phyloP scores from a whole-genome alignment of 2,797 vertebrate species.

The Erethizon dorsatum region DNA sequence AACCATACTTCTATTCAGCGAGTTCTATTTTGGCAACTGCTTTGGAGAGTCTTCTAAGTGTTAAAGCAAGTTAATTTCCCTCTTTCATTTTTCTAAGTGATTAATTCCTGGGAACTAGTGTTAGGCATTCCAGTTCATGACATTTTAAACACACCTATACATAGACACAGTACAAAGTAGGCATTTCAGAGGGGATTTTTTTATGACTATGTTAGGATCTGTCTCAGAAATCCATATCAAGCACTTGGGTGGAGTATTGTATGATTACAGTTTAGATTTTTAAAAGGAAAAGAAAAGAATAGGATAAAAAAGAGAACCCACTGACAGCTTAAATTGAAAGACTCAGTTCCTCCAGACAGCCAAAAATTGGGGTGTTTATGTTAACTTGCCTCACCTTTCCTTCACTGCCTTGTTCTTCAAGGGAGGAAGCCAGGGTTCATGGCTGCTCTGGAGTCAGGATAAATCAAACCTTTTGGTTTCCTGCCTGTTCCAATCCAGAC shows the following conservation, averaged over 20 bases:
- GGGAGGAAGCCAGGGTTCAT: conserved; percentile 30
- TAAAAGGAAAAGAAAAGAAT: conserved; percentile 62
- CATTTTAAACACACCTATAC: conserved; percentile 85
- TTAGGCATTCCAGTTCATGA: conserved; percentile 73
- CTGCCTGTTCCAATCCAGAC: conserved; percentile 43
- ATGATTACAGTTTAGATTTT: conserved; percentile 56
- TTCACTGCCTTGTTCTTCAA: conserved; percentile 63
- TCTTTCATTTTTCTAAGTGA: conserved; percentile 82
- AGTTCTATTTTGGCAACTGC: conserved; percentile 78
- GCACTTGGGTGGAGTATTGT: conserved; percentile 71
- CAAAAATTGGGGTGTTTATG: conserved; percentile 72
- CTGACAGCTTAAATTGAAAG: conserved; percentile 71
- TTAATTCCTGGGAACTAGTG: conserved; percentile 83
- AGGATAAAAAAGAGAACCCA: not conserved
- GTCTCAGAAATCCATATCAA: conserved; percentile 78
- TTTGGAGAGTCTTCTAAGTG: conserved; percentile 69
- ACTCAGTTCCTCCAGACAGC: conserved; percentile 62
- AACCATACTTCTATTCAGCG: conserved; percentile 80
- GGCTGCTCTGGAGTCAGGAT: conserved; percentile 40
- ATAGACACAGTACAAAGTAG: conserved; percentile 76
- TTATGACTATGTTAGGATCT: conserved; percentile 82
- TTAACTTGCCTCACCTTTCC: conserved; percentile 73
- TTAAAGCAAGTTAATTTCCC: conserved; percentile 79
- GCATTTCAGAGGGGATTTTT: conserved; percentile 67
- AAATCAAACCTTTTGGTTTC: conserved; percentile 69